Evolutionary conservation across 2,797 vertebrate species (phyloP), one percentile per base, ranked within the genome.

Genomic region (Psittacula echo): DNA sequence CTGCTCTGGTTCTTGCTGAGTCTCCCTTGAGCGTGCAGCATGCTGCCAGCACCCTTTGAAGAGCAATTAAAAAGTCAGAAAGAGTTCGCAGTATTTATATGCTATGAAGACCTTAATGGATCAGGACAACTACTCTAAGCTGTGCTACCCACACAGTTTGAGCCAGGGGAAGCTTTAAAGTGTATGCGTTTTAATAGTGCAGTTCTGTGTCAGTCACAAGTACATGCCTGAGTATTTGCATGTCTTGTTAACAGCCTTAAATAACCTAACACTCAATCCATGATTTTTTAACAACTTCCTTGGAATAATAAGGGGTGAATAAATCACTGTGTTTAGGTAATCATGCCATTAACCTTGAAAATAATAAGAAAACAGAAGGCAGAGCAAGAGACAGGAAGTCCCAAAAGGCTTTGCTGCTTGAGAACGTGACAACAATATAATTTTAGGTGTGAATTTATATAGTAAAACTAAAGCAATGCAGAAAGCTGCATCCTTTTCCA

Each of bases 271-370:
- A 96, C 88, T 90, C 91, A 90, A 90, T 92, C 81, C 72, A 22
- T 87, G 90, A 68, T 90, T 93, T 95, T 94, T 96, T 95, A 96
- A 96, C 91, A 93, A 85, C 94, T 96, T 96, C 95, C 95, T 96
- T 95, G 50, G 48, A 95, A 96, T 94, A 94, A 93, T 90, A 96
- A 89, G 32, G 24, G n/a, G 77, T 96, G 95, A 96, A 97, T 95
- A 94, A 87, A 95, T 94, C 88, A 80, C 90, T 95, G 71, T 94
- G 21, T 79, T 80, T 90, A 44, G 37, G 67, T 77, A 91, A 85
- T 89, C 83, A 90, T 81, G 50, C 29, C 37, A 72, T 87, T 91
- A 96, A 85, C 48, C 53, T 45, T 90, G 85, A 90, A 84, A 93
- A 91, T 75, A 80, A 85, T 53, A 87, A 87, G 82, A 88, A 97